These are phyloP conservation scores for Halictus ligatus DNA, from an alignment of 2,888 invertebrate genomes.

Conservation along the genomic window DNA sequence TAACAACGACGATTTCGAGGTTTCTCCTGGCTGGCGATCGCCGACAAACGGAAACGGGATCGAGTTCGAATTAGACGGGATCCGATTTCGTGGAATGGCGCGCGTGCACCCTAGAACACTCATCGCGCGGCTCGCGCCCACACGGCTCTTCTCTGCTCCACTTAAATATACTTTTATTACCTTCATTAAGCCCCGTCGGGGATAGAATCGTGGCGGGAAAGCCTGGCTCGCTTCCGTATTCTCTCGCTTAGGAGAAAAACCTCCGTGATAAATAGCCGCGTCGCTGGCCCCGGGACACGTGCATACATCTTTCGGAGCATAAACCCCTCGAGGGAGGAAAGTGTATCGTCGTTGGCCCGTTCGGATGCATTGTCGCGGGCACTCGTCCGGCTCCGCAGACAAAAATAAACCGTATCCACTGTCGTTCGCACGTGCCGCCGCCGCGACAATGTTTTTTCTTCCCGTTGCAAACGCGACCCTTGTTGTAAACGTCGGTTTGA, in stretches of 20 bases:
- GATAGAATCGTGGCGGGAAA: background rate
- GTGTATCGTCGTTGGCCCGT: slow-evolving; percentile 3
- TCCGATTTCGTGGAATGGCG: background rate
- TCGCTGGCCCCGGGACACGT: background rate
- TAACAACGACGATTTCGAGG: no score
- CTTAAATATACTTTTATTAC: slow-evolving; percentile 18
- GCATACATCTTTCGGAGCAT: background rate
- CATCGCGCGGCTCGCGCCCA: background rate
- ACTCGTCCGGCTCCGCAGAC: slow-evolving; percentile 36
- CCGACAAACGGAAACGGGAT: background rate
- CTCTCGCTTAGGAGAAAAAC: background rate
- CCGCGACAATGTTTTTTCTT: slow-evolving; percentile 35
- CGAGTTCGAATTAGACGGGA: background rate
- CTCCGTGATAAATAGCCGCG: slow-evolving; percentile 25
- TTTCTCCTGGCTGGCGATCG: background rate
- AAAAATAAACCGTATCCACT: slow-evolving; percentile 60
- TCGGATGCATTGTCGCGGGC: slow-evolving; percentile 46
- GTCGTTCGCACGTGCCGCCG: slow-evolving; percentile 43
- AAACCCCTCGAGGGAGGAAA: slow-evolving; percentile 26
- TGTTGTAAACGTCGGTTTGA: slow-evolving; percentile 34
- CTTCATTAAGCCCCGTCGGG: background rate
- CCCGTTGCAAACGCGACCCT: slow-evolving; percentile 24
- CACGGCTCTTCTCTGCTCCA: background rate
- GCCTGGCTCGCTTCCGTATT: background rate
- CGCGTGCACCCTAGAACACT: background rate